These are phyloP conservation scores for Betta splendens DNA, from an alignment of 2,797 vertebrate species.

Conservation along the genomic window DNA sequence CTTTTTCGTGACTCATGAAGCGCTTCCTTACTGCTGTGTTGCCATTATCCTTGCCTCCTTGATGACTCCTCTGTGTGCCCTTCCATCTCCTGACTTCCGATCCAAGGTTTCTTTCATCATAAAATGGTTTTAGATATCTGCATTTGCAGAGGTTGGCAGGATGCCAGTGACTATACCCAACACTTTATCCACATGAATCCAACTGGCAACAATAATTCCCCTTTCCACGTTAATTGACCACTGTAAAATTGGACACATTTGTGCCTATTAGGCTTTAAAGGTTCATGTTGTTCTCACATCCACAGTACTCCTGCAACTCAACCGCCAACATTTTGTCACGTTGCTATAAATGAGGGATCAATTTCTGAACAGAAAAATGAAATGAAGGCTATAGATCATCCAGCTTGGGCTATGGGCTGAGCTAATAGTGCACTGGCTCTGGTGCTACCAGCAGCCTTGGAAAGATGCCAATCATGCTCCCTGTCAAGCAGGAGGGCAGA, in stretches of 20 bases:
- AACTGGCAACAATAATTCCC: constrained; percentile 21
- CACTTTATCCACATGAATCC: constrained; percentile 33
- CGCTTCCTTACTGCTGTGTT: not conserved
- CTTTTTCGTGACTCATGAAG: constrained; percentile 6
- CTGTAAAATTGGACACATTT: constrained; percentile 9
- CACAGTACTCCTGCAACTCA: no score
- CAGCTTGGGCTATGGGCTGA: no score
- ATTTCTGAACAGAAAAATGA: no score
- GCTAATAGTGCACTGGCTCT: no score
- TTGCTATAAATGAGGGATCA: no score
- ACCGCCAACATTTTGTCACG: not conserved
- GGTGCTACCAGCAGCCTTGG: no score
- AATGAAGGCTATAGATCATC: no score
- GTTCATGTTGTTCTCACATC: not conserved
- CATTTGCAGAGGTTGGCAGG: constrained; percentile 9
- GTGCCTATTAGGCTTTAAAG: no score
- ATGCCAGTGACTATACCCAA: constrained; percentile 22
- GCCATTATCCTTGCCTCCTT: constrained; percentile 6
- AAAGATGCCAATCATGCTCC: no score
- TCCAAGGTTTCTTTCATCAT: constrained; percentile 19
- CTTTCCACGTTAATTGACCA: constrained; percentile 13
- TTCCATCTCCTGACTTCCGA: constrained; percentile 5
- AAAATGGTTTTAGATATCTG: constrained; percentile 32
- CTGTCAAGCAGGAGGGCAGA: no score
- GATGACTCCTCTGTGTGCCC: not conserved